Percentiles rank a stretch among this genome's conserved stretches.
These are phyloP conservation scores for Eugnorisma glareosa DNA, from an alignment of 2,888 invertebrate genomes.

Conservation along the genomic window DNA sequence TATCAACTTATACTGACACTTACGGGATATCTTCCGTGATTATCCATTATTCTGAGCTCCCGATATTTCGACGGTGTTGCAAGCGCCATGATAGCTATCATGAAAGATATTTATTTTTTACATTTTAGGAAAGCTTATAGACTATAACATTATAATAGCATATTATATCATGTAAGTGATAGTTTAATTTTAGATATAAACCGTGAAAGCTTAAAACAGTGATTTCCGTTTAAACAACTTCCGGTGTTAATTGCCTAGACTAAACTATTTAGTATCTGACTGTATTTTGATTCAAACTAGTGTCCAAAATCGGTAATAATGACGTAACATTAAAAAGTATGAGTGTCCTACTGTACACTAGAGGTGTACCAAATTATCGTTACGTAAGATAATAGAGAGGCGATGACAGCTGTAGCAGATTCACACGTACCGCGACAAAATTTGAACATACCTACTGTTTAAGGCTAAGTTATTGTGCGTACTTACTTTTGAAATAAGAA, in stretches of 20 bases:
- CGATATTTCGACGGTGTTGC: too few species aligned
- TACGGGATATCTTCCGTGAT: too few species aligned
- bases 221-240: not conserved
- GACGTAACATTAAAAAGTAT: conserved; percentile 40
- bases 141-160: too few species aligned
- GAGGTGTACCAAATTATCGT: conserved; percentile 35
- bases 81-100: too few species aligned
- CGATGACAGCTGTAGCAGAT: conserved; percentile 55
- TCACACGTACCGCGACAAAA: conserved; percentile 53
- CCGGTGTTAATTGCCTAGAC: not conserved
- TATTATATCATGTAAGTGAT: too few species aligned
- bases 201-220: too few species aligned
- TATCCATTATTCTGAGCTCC: too few species aligned
- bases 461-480: conserved; percentile 33
- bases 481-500: not conserved
- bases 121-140: too few species aligned
- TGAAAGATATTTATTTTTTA: too few species aligned
- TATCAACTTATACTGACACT: too few species aligned
- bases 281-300: not conserved
- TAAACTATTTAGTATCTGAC: not conserved
- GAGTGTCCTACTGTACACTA: conserved; percentile 39
- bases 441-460: conserved; percentile 32
- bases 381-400: conserved; percentile 63
- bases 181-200: too few species aligned
- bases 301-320: conserved; percentile 5